phyloP scores from a whole-genome alignment of 1,140 invertebrate species.

The Sesamia nonagrioides region DNA sequence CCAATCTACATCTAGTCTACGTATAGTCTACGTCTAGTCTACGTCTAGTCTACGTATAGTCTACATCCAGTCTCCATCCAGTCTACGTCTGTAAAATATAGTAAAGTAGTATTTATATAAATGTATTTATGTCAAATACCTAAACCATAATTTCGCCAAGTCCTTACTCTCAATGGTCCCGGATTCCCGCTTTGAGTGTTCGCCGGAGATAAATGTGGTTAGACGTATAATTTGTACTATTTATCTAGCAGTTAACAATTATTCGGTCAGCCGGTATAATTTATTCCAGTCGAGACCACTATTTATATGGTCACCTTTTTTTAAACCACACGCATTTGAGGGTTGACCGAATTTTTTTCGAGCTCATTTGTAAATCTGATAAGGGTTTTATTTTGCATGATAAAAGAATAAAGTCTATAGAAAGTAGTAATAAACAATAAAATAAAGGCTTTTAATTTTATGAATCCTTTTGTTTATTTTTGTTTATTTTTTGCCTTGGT shows the following conservation, averaged over 20 bases:
- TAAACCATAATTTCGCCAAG: neutral
- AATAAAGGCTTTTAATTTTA: neutral
- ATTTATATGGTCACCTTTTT: conserved; percentile 25
- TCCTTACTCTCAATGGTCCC: neutral
- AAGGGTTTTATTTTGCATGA: neutral
- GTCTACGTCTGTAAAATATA: too few relatives aligned
- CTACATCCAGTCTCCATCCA: too few relatives aligned
- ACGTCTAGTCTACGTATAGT: too few relatives aligned
- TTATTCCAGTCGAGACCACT: conserved; percentile 39
- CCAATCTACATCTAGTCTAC: too few relatives aligned
- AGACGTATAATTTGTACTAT: conserved; percentile 54
- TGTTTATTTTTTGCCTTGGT: neutral
- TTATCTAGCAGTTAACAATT: conserved; percentile 51
- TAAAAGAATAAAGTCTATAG: neutral
- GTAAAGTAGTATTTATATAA: too few relatives aligned
- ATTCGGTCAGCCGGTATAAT: conserved; percentile 48
- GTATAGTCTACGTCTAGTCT: too few relatives aligned
- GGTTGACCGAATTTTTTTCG: conserved; percentile 1
- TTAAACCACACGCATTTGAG: conserved; percentile 1
- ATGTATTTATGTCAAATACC: too few relatives aligned
- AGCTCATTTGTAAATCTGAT: neutral
- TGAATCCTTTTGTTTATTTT: neutral
- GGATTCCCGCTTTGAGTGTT: conserved; percentile 41
- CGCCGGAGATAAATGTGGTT: conserved; percentile 52
- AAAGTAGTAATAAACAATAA: neutral